phyloP scores from a whole-genome alignment of 1,140 invertebrate species.

The Vanessa atalanta region DNA sequence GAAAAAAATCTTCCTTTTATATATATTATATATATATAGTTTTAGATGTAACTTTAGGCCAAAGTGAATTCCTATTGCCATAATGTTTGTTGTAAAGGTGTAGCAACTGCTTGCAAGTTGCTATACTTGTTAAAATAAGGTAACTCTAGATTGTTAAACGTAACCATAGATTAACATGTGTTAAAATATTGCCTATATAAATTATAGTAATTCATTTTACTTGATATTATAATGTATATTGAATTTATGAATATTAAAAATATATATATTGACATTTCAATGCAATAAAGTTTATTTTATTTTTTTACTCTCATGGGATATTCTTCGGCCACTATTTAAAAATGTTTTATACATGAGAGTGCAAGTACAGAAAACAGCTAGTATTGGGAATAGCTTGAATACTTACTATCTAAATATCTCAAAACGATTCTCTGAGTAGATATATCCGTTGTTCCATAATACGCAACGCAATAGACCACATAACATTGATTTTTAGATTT shows the following conservation, averaged over 20 bases:
- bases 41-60: conserved; percentile 50
- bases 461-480: too few species aligned
- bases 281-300: conserved; percentile 42
- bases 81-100: conserved; percentile 60
- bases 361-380: too few species aligned
- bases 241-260: conserved; percentile 81
- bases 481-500: too few species aligned
- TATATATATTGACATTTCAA: conserved; percentile 79
- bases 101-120: conserved; percentile 32
- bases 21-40: conserved; percentile 46
- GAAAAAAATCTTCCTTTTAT: conserved; percentile 67
- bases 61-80: conserved; percentile 79
- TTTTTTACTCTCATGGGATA: neutral
- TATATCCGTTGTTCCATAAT: too few species aligned
- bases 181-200: conserved; percentile 81
- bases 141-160: conserved; percentile 77
- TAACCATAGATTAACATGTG: conserved; percentile 80
- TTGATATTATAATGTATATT: conserved; percentile 81
- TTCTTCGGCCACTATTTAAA: too few species aligned
- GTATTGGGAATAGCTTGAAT: too few species aligned
- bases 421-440: too few species aligned
- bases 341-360: too few species aligned
- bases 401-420: too few species aligned
- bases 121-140: conserved; percentile 70
- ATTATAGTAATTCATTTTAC: conserved; percentile 80